phyloP scores from a whole-genome alignment of 1,140 invertebrate genomes.

The Leptoteleia sp. region DNA sequence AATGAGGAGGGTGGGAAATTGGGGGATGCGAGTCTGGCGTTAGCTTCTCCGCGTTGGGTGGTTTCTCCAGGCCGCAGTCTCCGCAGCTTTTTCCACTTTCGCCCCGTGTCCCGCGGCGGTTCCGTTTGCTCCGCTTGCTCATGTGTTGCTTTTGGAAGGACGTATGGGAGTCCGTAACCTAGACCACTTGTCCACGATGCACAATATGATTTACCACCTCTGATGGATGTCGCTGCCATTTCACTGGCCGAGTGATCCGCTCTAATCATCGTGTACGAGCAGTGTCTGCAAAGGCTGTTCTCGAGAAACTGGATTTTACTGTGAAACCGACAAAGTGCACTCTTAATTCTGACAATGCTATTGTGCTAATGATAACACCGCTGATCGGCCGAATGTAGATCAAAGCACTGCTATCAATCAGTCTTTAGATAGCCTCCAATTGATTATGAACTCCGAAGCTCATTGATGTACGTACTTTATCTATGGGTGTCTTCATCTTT shows the following conservation, averaged over 20 bases:
- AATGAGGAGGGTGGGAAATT: slow-evolving; percentile 57
- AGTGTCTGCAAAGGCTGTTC: slow-evolving; percentile 16
- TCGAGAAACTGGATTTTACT: slow-evolving; percentile 39
- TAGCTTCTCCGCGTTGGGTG: slow-evolving; percentile 68
- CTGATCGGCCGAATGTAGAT: slow-evolving; percentile 41
- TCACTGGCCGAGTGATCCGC: slow-evolving; percentile 5
- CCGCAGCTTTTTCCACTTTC: slow-evolving; percentile 63
- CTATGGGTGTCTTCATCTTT: neutral
- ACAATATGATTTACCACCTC: neutral
- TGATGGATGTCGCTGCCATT: neutral
- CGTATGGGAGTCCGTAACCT: slow-evolving; percentile 21
- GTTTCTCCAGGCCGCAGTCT: slow-evolving; percentile 70
- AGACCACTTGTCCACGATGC: neutral
- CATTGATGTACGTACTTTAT: slow-evolving; percentile 32
- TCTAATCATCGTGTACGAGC: slow-evolving; percentile 17
- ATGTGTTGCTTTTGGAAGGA: slow-evolving; percentile 27
- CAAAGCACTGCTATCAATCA: slow-evolving; percentile 32
- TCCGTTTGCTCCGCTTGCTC: slow-evolving; percentile 8
- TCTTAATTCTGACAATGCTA: slow-evolving; percentile 28
- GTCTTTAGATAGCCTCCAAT: slow-evolving; percentile 28
- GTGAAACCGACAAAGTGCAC: slow-evolving; percentile 33
- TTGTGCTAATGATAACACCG: slow-evolving; percentile 38
- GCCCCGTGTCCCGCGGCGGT: slow-evolving; percentile 66
- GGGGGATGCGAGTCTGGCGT: slow-evolving; percentile 64
- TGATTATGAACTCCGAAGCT: slow-evolving; percentile 24